phyloP scores from a whole-genome alignment of 2,113 vertebrate genomes.

The Dunckerocampus dactyliophorus region DNA sequence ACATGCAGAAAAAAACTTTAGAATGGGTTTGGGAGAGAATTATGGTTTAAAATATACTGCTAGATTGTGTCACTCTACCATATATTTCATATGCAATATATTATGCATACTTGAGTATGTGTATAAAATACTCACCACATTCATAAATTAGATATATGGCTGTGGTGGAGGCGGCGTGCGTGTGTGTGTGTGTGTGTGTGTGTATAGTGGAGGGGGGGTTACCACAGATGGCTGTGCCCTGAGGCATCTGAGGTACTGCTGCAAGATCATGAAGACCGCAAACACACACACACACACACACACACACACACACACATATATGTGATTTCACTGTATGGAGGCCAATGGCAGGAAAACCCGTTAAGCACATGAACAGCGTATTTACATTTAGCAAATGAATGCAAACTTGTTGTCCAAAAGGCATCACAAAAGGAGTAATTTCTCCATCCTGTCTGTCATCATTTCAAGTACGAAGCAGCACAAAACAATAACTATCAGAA shows the following conservation, averaged over 20 bases:
- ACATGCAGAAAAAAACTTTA: neutral
- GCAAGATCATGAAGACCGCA: slow-evolving; percentile 49
- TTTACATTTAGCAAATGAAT: too few species aligned
- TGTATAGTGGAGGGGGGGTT: slow-evolving; percentile 22
- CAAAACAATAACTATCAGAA: too few species aligned
- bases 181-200: slow-evolving; percentile 27
- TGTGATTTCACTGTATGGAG: slow-evolving; percentile 4
- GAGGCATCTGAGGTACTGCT: slow-evolving; percentile 57
- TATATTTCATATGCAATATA: slow-evolving; percentile 56
- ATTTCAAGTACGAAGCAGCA: too few species aligned
- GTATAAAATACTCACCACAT: slow-evolving; percentile 52
- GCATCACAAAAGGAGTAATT: too few species aligned
- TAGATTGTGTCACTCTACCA: slow-evolving; percentile 11
- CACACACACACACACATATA: slow-evolving; percentile 19
- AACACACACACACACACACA: slow-evolving; percentile 31
- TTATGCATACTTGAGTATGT: slow-evolving; percentile 65
- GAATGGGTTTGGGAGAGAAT: neutral
- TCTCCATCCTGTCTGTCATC: too few species aligned
- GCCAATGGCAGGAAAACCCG: neutral
- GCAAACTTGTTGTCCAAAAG: too few species aligned
- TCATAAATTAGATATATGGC: slow-evolving; percentile 68
- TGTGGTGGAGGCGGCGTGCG: slow-evolving; percentile 31
- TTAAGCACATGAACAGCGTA: neutral
- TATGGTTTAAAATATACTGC: slow-evolving; percentile 13
- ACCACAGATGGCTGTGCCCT: slow-evolving; percentile 68